These are phyloP conservation scores for Siphamia tubifer DNA, from an alignment of 2,113 vertebrate species.

Conservation along the genomic window DNA sequence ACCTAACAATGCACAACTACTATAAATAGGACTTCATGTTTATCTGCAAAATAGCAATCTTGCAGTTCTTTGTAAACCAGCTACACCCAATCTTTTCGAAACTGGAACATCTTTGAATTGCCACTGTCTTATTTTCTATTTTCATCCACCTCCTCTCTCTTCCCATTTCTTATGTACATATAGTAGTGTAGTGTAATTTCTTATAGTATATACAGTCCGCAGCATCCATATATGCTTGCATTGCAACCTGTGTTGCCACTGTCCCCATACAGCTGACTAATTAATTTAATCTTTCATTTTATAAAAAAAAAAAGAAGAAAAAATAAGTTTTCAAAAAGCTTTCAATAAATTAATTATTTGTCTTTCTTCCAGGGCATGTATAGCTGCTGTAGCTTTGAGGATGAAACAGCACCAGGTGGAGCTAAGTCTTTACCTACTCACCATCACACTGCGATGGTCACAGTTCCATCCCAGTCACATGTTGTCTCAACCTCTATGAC, in stretches of 20 bases:
- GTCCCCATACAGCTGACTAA: background rate
- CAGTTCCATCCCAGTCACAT: constrained; percentile 74
- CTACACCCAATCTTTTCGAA: background rate
- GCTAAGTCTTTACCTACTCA: constrained; percentile 75
- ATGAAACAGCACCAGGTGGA: constrained; percentile 79
- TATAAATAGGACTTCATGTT: constrained; percentile 52
- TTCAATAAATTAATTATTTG: background rate
- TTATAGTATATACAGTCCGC: background rate
- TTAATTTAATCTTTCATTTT: background rate
- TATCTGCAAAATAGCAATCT: constrained; percentile 33
- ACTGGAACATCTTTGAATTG: constrained; percentile 11
- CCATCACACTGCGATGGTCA: constrained; percentile 75
- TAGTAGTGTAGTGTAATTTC: background rate
- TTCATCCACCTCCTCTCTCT: background rate
- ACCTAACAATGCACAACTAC: constrained; percentile 32
- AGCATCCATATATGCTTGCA: background rate
- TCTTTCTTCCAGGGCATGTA: constrained; percentile 87
- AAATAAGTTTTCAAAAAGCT: too few species aligned
- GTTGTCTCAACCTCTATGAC: constrained; percentile 73
- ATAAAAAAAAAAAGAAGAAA: too few species aligned
- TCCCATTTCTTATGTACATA: background rate
- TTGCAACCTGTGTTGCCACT: background rate
- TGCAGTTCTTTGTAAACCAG: constrained; percentile 25
- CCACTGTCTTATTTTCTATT: background rate
- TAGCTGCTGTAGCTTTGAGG: constrained; percentile 91